phyloP scores from a whole-genome alignment of 2,797 vertebrate species.

The Cirrhinus molitorella region DNA sequence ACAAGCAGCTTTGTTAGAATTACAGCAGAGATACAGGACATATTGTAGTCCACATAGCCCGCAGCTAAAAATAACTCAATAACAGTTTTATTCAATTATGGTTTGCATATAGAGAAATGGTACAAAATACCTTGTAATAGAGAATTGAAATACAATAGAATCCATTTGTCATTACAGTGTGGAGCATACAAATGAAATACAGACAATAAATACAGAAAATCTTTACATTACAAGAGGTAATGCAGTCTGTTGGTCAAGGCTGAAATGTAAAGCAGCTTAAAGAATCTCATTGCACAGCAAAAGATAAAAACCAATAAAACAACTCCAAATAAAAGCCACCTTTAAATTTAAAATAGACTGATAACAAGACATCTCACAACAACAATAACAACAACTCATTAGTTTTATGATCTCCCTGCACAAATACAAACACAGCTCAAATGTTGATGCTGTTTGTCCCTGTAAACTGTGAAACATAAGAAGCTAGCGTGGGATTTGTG shows the following conservation, averaged over 20 bases:
- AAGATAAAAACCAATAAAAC: constrained; percentile 60
- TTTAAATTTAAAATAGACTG: constrained; percentile 49
- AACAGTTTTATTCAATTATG: constrained; percentile 36
- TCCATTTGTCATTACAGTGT: constrained; percentile 23
- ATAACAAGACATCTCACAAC: constrained; percentile 6
- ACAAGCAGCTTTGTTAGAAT: background rate
- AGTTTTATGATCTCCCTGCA: constrained; percentile 11
- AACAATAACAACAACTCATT: constrained; percentile 19
- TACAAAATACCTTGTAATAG: constrained; percentile 42
- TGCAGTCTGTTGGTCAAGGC: constrained; percentile 34
- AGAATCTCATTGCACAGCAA: constrained; percentile 53
- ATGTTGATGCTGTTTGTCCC: constrained; percentile 92
- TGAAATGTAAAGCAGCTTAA: constrained; percentile 50
- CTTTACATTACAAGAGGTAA: constrained; percentile 35
- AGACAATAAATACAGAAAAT: constrained; percentile 67
- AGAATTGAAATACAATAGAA: constrained; percentile 35
- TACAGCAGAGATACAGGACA: background rate
- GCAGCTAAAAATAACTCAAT: constrained; percentile 29
- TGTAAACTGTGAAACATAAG: constrained; percentile 91
- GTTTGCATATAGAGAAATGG: constrained; percentile 17
- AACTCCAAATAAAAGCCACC: constrained; percentile 45
- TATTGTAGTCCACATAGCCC: background rate
- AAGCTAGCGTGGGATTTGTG: constrained; percentile 92
- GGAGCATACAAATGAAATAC: constrained; percentile 36
- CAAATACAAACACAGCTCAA: constrained; percentile 81